Evolutionary conservation across 1,140 invertebrate genomes (phyloP), one percentile per base, ranked within the genome.

Genomic region (Helicoverpa armigera): DNA sequence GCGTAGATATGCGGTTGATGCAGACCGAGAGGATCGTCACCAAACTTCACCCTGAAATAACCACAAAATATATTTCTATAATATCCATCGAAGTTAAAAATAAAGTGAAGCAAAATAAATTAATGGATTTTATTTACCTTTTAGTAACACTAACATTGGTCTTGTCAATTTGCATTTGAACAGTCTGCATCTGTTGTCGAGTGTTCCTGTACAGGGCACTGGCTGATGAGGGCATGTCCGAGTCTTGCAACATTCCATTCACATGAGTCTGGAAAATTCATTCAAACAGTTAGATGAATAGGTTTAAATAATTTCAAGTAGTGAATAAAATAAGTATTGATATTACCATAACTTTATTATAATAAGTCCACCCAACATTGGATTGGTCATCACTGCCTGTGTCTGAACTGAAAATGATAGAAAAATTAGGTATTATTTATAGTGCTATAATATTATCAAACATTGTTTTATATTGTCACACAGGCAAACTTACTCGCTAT

Each of bases 281-380:
- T 54, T 51, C 35, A 69, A 50, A 50, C 0, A 31, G 35, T 35
- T 75, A 18, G 12, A 18, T 43, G 5, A 43, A 43, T 43, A 43
- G 35, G 35, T 43, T 7, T 7, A 7, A 43, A 43, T 51, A 18
- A 69, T 9, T 50, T 69, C 11, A 23, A 23, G 3, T 43, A 11
- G n/a, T 48, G 3, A 18, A 50, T 13, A 2, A 50, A 23, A 67
- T 3, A 67, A 18, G 16, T 65, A 58, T 29, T 63, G 13, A 12
- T 35, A 43, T 43, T 90, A 96, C 95, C 95, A 97, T 95, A 67
- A 97, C 95, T 92, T 97, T 96, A 84, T 96, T 96, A 79, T 97
- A 97, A 88, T 97, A 96, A 2, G 96, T 97, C 95, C 96, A 96
- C 75, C 96, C 96, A 81, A 96, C 93, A 91, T 96, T 95, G 11